phyloP scores from a whole-genome alignment of 2,888 invertebrate species.

The Synergus itoensis region DNA sequence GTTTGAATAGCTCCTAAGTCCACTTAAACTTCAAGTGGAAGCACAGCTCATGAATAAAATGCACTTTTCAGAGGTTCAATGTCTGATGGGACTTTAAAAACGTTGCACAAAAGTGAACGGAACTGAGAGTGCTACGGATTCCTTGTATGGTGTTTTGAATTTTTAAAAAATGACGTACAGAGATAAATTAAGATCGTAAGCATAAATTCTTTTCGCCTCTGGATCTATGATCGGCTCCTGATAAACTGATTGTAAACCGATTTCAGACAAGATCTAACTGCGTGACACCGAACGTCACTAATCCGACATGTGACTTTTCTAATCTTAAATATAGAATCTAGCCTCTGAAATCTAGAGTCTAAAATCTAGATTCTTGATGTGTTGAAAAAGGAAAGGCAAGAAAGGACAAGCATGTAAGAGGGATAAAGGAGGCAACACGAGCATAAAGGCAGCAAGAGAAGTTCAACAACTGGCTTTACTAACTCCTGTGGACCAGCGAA shows the following conservation, averaged over 20 bases:
- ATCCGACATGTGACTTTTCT: slow-evolving; percentile 58
- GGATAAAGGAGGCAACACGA: slow-evolving; percentile 60
- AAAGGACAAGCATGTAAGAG: slow-evolving; percentile 65
- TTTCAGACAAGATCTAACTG: not conserved
- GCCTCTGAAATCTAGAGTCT: slow-evolving; percentile 2
- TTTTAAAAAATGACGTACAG: not conserved
- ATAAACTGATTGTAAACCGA: not conserved
- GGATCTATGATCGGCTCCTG: not conserved
- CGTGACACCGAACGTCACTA: slow-evolving; percentile 58
- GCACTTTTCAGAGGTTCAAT: slow-evolving; percentile 2
- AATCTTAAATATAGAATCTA: not conserved
- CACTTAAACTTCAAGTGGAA: slow-evolving; percentile 36
- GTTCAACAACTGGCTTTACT: slow-evolving; percentile 66
- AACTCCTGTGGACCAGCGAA: slow-evolving; percentile 61
- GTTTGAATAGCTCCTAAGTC: slow-evolving; percentile 37
- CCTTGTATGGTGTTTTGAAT: not conserved
- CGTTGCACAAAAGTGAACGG: not conserved
- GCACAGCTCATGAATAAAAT: slow-evolving; percentile 12
- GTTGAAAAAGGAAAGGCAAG: slow-evolving; percentile 17
- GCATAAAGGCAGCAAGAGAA: slow-evolving; percentile 59
- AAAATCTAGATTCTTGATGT: not conserved
- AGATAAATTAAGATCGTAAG: not conserved
- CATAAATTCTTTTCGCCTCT: not conserved
- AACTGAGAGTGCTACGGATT: too few species aligned
- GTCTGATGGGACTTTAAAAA: not conserved